A percentile compares a stretch with the other conserved stretches of the same genome.
phyloP scores from a whole-genome alignment of 2,888 invertebrate genomes.

The Dascillus cervinus region DNA sequence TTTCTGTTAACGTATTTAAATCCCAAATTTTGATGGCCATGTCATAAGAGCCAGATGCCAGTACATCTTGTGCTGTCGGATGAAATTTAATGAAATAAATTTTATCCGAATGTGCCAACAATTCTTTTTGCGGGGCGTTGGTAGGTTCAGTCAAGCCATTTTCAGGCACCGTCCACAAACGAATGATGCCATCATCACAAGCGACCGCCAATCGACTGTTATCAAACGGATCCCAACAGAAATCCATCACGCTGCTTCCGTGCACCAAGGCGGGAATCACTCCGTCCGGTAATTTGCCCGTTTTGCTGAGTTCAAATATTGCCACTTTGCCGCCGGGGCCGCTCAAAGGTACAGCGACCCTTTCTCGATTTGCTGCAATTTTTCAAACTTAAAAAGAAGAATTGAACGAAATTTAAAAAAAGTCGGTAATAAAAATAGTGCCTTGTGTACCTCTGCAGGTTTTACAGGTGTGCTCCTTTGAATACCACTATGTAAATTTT shows the following conservation, averaged over 20 bases:
- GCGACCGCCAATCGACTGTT: slow-evolving; percentile 72
- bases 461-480: no score
- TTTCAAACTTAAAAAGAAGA: slow-evolving; percentile 6
- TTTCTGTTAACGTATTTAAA: slow-evolving; percentile 53
- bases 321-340: slow-evolving; percentile 89
- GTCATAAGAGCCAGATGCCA: slow-evolving; percentile 87
- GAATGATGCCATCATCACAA: slow-evolving; percentile 71
- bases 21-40: slow-evolving; percentile 87
- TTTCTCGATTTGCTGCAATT: slow-evolving; percentile 66
- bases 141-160: slow-evolving; percentile 64
- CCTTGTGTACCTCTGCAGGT: no score
- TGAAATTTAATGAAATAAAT: slow-evolving; percentile 88
- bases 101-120: slow-evolving; percentile 81
- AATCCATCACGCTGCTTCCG: slow-evolving; percentile 83
- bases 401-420: slow-evolving; percentile 8
- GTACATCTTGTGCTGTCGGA: slow-evolving; percentile 77
- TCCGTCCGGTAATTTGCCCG: slow-evolving; percentile 70
- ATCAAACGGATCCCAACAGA: slow-evolving; percentile 92
- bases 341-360: slow-evolving; percentile 83
- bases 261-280: slow-evolving; percentile 85
- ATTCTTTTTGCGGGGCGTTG: slow-evolving; percentile 60
- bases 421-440: no score
- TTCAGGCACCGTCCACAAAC: slow-evolving; percentile 35
- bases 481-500: no score
- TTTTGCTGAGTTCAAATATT: slow-evolving; percentile 71